Conservation (phyloP, 2,797 vertebrate species). For the Coccyzus lansbergi region DNA sequence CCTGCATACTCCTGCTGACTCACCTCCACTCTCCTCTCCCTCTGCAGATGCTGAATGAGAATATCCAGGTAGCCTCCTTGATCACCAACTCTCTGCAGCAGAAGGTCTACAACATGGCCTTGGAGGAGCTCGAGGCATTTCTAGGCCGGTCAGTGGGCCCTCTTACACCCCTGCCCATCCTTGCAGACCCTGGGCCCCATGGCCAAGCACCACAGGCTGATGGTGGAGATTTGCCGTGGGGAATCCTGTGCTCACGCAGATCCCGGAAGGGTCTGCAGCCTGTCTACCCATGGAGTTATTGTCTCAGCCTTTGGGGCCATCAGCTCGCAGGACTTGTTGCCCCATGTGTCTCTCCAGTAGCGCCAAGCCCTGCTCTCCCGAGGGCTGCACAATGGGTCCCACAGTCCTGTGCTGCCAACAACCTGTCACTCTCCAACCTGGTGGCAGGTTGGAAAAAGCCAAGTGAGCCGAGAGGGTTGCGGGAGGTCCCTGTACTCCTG, state of each 20-base stretch:
- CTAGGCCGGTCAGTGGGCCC: constrained; percentile 84
- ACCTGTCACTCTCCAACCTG: not conserved
- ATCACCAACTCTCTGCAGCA: constrained; percentile 85
- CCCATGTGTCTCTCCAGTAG: not conserved
- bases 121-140: constrained; percentile 90
- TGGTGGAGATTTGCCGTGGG: not conserved
- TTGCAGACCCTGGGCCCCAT: not conserved
- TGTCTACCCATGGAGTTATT: not conserved
- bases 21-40: not conserved
- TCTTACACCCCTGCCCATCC: not conserved
- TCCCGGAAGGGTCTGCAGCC: not conserved
- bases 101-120: constrained; percentile 88
- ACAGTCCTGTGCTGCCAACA: not conserved
- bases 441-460: not conserved
- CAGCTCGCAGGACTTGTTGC: not conserved
- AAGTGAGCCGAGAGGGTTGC: not conserved
- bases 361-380: not conserved
- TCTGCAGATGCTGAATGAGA: constrained; percentile 94
- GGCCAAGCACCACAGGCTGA: not conserved
- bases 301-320: not conserved
- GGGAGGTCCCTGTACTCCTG: not conserved
- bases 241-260: not conserved
- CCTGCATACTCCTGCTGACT: not conserved
- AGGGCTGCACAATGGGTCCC: not conserved
- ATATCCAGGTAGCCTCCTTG: constrained; percentile 86